Conservation (phyloP, 2,113 vertebrate genomes). For the Hypomesus transpacificus region DNA sequence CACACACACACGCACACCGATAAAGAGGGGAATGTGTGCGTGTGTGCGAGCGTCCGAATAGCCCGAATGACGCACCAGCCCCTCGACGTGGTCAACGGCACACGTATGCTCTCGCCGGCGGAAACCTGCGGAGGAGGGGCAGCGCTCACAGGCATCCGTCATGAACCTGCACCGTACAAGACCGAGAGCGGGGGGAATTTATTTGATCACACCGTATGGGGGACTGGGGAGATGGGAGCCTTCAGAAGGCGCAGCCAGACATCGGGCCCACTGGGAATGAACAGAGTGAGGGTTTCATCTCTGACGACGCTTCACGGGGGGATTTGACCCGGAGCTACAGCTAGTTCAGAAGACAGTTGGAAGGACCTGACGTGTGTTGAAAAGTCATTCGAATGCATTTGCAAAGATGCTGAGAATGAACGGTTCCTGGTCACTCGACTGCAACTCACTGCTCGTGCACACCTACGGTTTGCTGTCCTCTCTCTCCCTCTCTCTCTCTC, state of each 20-base stretch:
- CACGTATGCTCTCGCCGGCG: slow-evolving; percentile 32
- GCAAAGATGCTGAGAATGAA: too few relatives aligned
- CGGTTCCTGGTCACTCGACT: too few relatives aligned
- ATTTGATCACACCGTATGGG: slow-evolving; percentile 31
- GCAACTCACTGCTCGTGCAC: too few relatives aligned
- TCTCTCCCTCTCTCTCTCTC: too few relatives aligned
- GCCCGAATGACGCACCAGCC: slow-evolving; percentile 60
- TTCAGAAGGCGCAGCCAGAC: too few relatives aligned
- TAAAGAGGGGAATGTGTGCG: too few relatives aligned
- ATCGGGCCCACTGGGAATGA: too few relatives aligned
- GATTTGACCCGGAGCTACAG: too few relatives aligned
- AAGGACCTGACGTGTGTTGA: too few relatives aligned
- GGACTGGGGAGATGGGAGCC: slow-evolving; percentile 29
- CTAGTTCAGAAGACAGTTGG: too few relatives aligned
- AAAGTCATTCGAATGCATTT: too few relatives aligned
- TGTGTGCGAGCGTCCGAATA: slow-evolving; percentile 55
- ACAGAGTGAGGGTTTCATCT: slow-evolving; percentile 1
- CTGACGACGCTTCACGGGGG: background rate
- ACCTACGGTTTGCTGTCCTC: too few relatives aligned
- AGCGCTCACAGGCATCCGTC: slow-evolving; percentile 39
- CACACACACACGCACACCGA: slow-evolving; percentile 13
- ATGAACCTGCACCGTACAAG: slow-evolving; percentile 20
- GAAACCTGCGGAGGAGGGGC: slow-evolving; percentile 27
- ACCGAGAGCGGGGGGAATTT: background rate
- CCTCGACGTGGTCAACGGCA: slow-evolving; percentile 45